These are phyloP conservation scores for Chitala chitala DNA, from an alignment of 2,113 vertebrate genomes.

Conservation along the genomic window DNA sequence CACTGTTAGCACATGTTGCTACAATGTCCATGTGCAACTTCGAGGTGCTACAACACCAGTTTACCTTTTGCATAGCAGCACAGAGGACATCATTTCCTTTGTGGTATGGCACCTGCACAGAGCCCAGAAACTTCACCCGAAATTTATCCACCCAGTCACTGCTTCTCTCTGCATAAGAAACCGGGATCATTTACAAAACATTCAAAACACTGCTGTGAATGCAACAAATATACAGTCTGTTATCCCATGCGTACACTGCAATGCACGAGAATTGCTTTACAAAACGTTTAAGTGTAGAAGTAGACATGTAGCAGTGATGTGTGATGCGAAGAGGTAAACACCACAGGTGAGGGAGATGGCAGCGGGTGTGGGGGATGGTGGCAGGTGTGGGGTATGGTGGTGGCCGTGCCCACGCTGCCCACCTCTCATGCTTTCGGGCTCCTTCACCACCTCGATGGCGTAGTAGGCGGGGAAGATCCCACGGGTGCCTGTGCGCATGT, in stretches of 20 bases:
- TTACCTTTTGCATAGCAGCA: conserved; percentile 98
- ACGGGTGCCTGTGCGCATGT: conserved; percentile 84
- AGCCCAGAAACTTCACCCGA: conserved; percentile 88
- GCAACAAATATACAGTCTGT: too few species aligned
- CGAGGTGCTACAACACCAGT: neutral
- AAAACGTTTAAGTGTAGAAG: neutral
- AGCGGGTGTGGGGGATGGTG: too few species aligned
- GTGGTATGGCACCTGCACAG: conserved; percentile 91
- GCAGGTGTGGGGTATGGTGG: too few species aligned
- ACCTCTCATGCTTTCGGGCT: conserved; percentile 76
- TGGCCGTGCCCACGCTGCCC: too few species aligned
- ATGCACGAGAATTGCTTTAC: too few species aligned
- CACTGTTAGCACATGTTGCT: too few species aligned
- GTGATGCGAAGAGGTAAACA: neutral
- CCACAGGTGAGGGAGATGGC: too few species aligned
- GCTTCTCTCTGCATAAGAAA: conserved; percentile 61
- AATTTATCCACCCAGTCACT: conserved; percentile 89
- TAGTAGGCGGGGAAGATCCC: conserved; percentile 95
- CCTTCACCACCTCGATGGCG: conserved; percentile 84
- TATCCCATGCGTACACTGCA: too few species aligned
- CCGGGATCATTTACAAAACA: neutral
- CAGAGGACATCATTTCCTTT: conserved; percentile 96
- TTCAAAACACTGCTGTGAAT: neutral
- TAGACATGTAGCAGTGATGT: neutral
- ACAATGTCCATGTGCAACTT: too few species aligned